Evolutionary conservation across 23 tunicate genomes (phyloP).

Genomic region (Oikopleura dioica): DNA sequence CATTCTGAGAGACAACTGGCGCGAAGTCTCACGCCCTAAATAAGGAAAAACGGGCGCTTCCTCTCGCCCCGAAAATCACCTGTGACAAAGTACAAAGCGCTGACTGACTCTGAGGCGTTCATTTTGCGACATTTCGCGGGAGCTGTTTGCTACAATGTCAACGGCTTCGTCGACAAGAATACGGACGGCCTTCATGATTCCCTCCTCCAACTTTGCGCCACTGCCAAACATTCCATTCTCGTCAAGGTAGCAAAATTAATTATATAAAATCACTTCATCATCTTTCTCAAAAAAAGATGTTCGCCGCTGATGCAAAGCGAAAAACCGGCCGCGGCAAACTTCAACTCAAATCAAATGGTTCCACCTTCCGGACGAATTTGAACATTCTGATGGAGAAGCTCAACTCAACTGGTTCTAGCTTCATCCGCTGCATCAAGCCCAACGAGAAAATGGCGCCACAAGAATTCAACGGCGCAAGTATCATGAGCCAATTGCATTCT

Average conservation of each 20-base stretch:
- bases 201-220: conserved; percentile 30
- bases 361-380: conserved; percentile 23
- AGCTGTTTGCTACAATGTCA: conserved; percentile 84
- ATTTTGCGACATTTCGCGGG: conserved; percentile 91
- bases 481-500: conserved; percentile 65
- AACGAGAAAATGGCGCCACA: conserved; percentile 50
- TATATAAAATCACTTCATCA: too few species aligned
- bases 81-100: conserved; percentile 40
- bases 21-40: too few species aligned
- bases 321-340: conserved; percentile 3
- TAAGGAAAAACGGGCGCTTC: not conserved
- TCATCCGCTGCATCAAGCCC: conserved; percentile 94
- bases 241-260: too few species aligned
- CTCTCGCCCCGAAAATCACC: conserved; percentile 49
- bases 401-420: conserved; percentile 56
- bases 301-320: too few species aligned
- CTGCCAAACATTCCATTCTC: conserved; percentile 48
- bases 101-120: conserved; percentile 71
- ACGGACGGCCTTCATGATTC: conserved; percentile 94
- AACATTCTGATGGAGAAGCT: conserved; percentile 29
- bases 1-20: too few species aligned
- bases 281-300: too few species aligned
- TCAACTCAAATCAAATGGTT: not conserved
- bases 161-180: conserved; percentile 73
- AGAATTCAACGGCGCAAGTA: conserved; percentile 64